Percentiles rank a stretch among this genome's conserved stretches.
These are phyloP conservation scores for Panulirus ornatus DNA, from an alignment of 1,140 invertebrate genomes.

Conservation along the genomic window DNA sequence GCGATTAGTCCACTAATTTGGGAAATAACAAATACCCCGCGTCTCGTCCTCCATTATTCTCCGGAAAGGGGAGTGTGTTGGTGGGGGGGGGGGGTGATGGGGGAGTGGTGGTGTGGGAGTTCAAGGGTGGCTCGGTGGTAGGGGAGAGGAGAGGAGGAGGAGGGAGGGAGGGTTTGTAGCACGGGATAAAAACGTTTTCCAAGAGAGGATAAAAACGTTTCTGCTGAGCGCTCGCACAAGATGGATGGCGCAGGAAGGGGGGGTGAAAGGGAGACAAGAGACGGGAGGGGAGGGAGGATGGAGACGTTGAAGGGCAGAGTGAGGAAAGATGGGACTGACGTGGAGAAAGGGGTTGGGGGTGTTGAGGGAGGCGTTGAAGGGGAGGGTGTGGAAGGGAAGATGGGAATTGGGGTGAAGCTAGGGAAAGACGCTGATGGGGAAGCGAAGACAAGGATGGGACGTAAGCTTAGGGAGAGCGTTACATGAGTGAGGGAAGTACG, in stretches of 20 bases:
- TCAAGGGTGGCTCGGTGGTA: neutral
- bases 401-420: neutral
- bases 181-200: constrained; percentile 60
- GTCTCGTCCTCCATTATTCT: constrained; percentile 53
- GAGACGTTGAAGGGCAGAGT: too few relatives aligned
- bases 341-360: neutral
- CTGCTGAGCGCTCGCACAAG: constrained; percentile 65
- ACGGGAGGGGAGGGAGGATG: neutral
- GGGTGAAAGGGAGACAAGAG: constrained; percentile 33
- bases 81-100: neutral
- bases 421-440: neutral
- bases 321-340: neutral
- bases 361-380: neutral
- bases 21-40: constrained; percentile 58
- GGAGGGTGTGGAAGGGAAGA: neutral
- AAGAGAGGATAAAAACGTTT: constrained; percentile 62
- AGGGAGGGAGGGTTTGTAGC: neutral
- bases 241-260: constrained; percentile 59
- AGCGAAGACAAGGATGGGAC: neutral
- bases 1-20: constrained; percentile 63
- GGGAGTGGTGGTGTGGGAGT: neutral
- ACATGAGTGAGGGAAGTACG: neutral
- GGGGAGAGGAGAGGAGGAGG: constrained; percentile 1
- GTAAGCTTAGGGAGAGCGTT: neutral
- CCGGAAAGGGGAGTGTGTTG: neutral